Base-by-base conservation (phyloP, 2,888 invertebrate genomes). In the Hyposoter dolosus region DNA sequence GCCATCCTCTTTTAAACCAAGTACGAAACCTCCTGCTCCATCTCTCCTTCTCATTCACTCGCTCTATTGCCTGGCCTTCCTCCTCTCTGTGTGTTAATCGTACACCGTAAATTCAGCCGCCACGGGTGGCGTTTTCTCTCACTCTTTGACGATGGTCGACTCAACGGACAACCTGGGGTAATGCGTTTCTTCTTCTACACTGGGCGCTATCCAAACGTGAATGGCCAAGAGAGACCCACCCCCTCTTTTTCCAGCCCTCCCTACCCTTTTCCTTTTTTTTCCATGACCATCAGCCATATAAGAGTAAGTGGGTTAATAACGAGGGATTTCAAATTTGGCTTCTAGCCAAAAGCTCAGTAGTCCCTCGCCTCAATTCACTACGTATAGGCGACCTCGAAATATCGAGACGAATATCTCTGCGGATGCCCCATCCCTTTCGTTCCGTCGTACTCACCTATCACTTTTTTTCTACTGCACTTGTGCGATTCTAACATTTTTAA, bases 271-370 rank as follows among this genome's bases (percentile, higher is more conserved):
- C 50, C 5, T 45, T 40, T n/a, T 45, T 68, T 56, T 79, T 75
- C 65, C 84, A 81, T 83, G 85, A 89, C 88, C 89, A 89, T 90
- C 89, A 87, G 88, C 88, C 90, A 91, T 90, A 89, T 90, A 90
- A 90, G 90, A 89, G 88, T 90, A 90, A 92, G 91, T 91, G 90
- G 91, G 91, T 91, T 91, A 91, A 92, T 92, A 90, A 88, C 90
- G 86, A 86, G 87, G 86, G 88, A 85, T 84, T 87, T 82, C 83
- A 85, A 88, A 87, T 89, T 89, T 91, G 91, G 91, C 89, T 56
- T 50, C 4, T 3, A 4, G 86, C 90, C 90, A 90, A 85, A 84
- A 81, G 87, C 87, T 82, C 77, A 50, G 83, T 81, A 66, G 60
- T 80, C 72, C 60, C 71, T 71, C 63, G 43, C 74, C 50, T 43